These are phyloP conservation scores for Lindbergichthys nudifrons DNA, from an alignment of 2,797 vertebrate genomes.

Conservation along the genomic window DNA sequence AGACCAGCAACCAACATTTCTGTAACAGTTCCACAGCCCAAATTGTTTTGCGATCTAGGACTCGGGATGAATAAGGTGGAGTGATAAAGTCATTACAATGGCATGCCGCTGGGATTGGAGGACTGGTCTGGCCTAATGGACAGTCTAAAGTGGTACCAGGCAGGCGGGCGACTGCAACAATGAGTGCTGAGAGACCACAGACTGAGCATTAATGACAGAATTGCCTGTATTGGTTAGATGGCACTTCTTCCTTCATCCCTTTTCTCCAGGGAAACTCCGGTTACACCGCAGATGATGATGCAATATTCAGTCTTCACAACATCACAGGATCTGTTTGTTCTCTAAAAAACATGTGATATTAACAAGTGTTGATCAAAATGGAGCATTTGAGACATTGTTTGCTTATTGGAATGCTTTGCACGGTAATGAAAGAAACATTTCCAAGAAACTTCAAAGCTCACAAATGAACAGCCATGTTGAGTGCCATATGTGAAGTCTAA, in stretches of 20 bases:
- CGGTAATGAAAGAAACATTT: slow-evolving; percentile 26
- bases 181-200: slow-evolving; percentile 68
- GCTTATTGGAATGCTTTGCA: background rate
- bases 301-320: slow-evolving; percentile 47
- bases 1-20: background rate
- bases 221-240: slow-evolving; percentile 58
- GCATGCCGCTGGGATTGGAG: slow-evolving; percentile 62
- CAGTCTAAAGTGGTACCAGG: slow-evolving; percentile 73
- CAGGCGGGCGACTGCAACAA: slow-evolving; percentile 71
- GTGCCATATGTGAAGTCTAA: slow-evolving; percentile 59
- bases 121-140: slow-evolving; percentile 66
- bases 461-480: slow-evolving; percentile 33
- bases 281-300: slow-evolving; percentile 67
- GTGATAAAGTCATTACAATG: slow-evolving; percentile 61
- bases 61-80: slow-evolving; percentile 22
- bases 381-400: background rate
- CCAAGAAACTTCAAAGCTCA: slow-evolving; percentile 36
- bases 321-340: slow-evolving; percentile 36
- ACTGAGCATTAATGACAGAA: slow-evolving; percentile 62
- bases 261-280: slow-evolving; percentile 64
- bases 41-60: slow-evolving; percentile 30
- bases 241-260: slow-evolving; percentile 43
- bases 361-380: slow-evolving; percentile 18
- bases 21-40: background rate
- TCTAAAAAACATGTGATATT: background rate